Percentiles rank a stretch among this genome's conserved stretches.
phyloP scores from a whole-genome alignment of 2,888 invertebrate species.

The Subacronicta megacephala region DNA sequence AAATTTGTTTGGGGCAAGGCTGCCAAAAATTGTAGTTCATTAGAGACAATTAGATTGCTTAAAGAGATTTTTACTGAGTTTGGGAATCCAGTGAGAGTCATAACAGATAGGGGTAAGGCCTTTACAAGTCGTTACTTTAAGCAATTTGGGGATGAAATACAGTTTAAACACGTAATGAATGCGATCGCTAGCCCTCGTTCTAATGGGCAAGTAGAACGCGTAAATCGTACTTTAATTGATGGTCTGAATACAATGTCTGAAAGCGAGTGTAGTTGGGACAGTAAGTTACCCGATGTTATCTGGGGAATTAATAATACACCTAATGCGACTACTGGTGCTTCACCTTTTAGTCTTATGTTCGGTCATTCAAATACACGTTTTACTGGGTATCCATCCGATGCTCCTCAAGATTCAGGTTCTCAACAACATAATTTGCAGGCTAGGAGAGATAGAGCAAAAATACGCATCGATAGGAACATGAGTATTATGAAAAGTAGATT shows the following conservation, averaged over 20 bases:
- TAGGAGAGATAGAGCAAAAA: background rate
- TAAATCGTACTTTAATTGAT: conserved; percentile 2
- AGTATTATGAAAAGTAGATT: conserved; percentile 2
- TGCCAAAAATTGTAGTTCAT: conserved; percentile 21
- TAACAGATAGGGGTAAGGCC: conserved; percentile 3
- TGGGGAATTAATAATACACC: conserved; percentile 8
- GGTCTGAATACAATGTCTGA: conserved; percentile 4
- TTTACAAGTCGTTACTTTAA: conserved; percentile 9
- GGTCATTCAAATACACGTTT: conserved; percentile 1
- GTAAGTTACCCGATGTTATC: background rate
- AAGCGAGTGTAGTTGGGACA: background rate
- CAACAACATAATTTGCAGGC: background rate
- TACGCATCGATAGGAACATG: conserved; percentile 9
- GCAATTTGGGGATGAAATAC: background rate
- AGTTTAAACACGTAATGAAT: conserved; percentile 9
- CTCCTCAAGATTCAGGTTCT: background rate
- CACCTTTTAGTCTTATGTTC: conserved; percentile 9
- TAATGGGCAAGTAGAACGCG: conserved; percentile 8
- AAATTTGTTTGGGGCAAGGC: conserved; percentile 41
- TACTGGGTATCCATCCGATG: background rate
- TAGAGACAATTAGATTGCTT: conserved; percentile 16
- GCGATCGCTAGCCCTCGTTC: conserved; percentile 6
- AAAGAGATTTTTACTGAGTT: background rate
- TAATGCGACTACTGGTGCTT: conserved; percentile 1
- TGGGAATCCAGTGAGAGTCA: background rate